phyloP scores from a whole-genome alignment of 2,797 vertebrate genomes.

The Distichodus sexfasciatus region DNA sequence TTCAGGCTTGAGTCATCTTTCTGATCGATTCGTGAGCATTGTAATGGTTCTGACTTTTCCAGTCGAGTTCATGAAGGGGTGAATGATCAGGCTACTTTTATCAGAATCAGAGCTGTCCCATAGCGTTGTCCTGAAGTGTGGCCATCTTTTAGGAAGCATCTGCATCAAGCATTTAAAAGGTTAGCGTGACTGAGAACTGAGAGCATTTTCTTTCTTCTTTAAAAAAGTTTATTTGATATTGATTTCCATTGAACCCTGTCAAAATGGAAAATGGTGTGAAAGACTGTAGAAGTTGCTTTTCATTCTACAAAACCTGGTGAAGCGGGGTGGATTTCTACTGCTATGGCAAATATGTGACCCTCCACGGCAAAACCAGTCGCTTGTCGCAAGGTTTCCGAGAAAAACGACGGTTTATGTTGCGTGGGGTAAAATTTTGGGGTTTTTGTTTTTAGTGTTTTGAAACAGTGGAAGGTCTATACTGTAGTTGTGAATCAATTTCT shows the following conservation, averaged over 20 bases:
- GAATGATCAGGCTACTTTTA: neutral
- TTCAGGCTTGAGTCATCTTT: neutral
- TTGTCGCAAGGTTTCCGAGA: too few species aligned
- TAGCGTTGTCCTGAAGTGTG: neutral
- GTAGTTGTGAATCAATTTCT: too few species aligned
- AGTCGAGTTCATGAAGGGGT: neutral
- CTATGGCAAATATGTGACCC: too few species aligned
- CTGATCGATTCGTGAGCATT: neutral
- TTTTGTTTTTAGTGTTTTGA: too few species aligned
- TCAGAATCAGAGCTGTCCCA: neutral
- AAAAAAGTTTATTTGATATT: neutral
- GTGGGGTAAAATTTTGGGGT: too few species aligned
- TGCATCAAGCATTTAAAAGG: neutral
- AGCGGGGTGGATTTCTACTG: too few species aligned
- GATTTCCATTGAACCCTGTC: neutral
- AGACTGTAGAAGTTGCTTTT: neutral
- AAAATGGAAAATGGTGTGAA: neutral
- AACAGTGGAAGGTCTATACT: too few species aligned
- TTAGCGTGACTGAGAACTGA: neutral
- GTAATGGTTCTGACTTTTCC: neutral
- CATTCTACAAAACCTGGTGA: neutral
- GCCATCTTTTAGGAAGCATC: neutral
- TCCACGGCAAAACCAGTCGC: too few species aligned
- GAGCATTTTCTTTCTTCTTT: neutral
- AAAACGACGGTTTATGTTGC: too few species aligned